Conservation (phyloP, 2,888 invertebrate genomes). For the Ochropacha duplaris region DNA sequence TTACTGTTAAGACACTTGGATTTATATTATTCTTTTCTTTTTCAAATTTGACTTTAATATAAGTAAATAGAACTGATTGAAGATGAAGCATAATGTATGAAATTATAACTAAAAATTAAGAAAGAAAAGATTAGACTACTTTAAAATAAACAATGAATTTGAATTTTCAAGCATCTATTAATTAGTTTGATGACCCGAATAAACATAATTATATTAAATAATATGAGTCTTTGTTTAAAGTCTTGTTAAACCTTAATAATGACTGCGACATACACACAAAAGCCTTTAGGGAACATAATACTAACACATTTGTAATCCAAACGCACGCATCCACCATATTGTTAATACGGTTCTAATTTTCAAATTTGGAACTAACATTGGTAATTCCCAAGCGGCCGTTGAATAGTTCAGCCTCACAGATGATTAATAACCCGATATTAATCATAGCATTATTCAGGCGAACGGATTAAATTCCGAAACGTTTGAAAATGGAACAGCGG, state of each 20-base stretch:
- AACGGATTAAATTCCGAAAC: constrained; percentile 43
- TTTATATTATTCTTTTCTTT: not conserved
- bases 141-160: too few species aligned
- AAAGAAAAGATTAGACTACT: too few species aligned
- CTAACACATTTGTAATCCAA: constrained; percentile 33
- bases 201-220: not conserved
- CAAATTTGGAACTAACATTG: constrained; percentile 60
- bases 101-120: too few species aligned
- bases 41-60: not conserved
- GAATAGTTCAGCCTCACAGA: constrained; percentile 68
- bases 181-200: not conserved
- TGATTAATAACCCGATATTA: constrained; percentile 72
- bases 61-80: too few species aligned
- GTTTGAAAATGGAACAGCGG: constrained; percentile 26
- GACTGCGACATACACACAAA: constrained; percentile 2
- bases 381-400: constrained; percentile 62
- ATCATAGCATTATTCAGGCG: constrained; percentile 64
- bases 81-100: too few species aligned
- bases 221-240: not conserved
- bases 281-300: constrained; percentile 26
- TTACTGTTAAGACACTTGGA: constrained; percentile 15
- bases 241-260: not conserved
- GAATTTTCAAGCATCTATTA: too few species aligned
- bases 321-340: constrained; percentile 53
- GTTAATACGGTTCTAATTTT: constrained; percentile 66